These are phyloP conservation scores for Lepidurus packardi DNA, from an alignment of 1,140 invertebrate genomes.

Conservation along the genomic window DNA sequence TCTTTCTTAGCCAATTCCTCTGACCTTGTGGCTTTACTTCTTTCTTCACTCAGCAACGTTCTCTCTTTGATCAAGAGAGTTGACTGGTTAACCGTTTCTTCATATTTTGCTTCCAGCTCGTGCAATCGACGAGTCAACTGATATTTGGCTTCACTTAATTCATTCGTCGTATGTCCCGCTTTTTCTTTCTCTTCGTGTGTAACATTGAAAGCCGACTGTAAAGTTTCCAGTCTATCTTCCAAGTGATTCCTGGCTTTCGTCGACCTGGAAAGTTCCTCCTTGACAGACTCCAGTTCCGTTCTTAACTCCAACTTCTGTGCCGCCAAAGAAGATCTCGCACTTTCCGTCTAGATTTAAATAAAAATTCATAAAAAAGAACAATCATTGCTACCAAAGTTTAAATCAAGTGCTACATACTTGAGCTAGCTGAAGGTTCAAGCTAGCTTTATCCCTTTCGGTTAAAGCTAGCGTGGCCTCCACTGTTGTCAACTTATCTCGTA, in stretches of 20 bases:
- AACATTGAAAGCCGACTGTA: not conserved
- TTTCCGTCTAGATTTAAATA: not conserved
- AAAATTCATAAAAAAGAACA: not conserved
- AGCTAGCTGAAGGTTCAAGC: not conserved
- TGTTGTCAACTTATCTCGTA: not conserved
- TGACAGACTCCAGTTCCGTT: not conserved
- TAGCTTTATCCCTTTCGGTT: not conserved
- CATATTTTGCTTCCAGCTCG: not conserved
- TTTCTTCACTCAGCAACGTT: not conserved
- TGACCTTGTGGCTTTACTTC: not conserved
- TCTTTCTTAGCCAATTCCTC: not conserved
- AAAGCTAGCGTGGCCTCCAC: not conserved
- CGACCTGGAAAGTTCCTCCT: not conserved
- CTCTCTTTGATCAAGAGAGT: constrained; percentile 2
- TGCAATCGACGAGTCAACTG: not conserved
- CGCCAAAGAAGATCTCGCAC: not conserved
- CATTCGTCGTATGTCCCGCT: not conserved
- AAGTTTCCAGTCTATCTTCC: not conserved
- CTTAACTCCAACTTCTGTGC: not conserved
- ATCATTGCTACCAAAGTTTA: not conserved
- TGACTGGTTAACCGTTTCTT: not conserved
- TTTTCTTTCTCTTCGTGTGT: not conserved
- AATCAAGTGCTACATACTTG: not conserved
- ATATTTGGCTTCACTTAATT: not conserved
- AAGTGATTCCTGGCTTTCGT: not conserved